Percentiles rank a stretch among this genome's conserved stretches.
Evolutionary conservation across 2,113 vertebrate species (phyloP).

Genomic region (Gasterosteus aculeatus): DNA sequence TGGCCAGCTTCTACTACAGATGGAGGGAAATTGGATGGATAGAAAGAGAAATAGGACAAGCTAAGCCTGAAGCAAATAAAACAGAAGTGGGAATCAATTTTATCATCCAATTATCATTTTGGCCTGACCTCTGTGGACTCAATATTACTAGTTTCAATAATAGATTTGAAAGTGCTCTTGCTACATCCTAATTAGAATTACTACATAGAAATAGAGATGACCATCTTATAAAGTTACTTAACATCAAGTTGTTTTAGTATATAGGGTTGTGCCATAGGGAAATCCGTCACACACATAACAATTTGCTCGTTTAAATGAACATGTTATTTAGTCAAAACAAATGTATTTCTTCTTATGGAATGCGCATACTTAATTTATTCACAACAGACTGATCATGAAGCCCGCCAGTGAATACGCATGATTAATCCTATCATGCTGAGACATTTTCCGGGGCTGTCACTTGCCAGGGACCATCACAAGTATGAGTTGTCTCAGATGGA

Average conservation of each 20-base stretch:
- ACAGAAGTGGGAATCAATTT: slow-evolving; percentile 70
- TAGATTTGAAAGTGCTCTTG: slow-evolving; percentile 56
- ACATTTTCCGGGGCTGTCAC: slow-evolving; percentile 44
- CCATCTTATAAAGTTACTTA: slow-evolving; percentile 22
- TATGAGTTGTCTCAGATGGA: slow-evolving; percentile 29
- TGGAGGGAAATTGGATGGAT: slow-evolving; percentile 69
- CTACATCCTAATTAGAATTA: slow-evolving; percentile 59
- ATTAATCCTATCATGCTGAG: slow-evolving; percentile 57
- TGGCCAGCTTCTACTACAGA: slow-evolving; percentile 73
- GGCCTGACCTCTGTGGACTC: slow-evolving; percentile 72
- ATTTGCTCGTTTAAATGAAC: slow-evolving; percentile 11
- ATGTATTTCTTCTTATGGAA: not conserved
- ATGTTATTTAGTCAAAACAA: slow-evolving; percentile 1
- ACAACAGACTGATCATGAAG: slow-evolving; percentile 15
- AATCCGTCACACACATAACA: not conserved
- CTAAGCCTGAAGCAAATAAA: slow-evolving; percentile 77
- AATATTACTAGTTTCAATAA: slow-evolving; percentile 67
- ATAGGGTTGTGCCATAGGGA: slow-evolving; percentile 1
- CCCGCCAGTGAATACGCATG: slow-evolving; percentile 25
- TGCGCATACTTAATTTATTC: slow-evolving; percentile 6
- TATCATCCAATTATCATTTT: slow-evolving; percentile 79
- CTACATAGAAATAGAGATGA: slow-evolving; percentile 26
- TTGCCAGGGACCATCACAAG: slow-evolving; percentile 26
- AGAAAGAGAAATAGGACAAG: slow-evolving; percentile 75
- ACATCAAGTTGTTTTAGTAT: slow-evolving; percentile 6